Evolutionary conservation across 2,797 vertebrate genomes (phyloP).

Genomic region (Oreochromis mossambicus): DNA sequence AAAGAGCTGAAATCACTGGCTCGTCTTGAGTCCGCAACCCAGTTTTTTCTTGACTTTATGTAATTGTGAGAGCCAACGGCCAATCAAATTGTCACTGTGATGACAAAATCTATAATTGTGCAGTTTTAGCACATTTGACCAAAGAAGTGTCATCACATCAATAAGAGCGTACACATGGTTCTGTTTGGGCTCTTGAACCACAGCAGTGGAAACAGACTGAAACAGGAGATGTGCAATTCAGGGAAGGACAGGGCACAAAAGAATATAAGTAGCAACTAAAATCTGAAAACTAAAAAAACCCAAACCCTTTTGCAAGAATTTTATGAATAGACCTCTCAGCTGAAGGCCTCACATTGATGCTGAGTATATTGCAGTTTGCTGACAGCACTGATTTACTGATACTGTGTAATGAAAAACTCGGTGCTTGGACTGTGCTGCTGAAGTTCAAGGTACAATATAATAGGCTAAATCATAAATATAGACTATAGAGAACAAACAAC

Average conservation of each 20-base stretch:
- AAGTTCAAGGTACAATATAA: background rate
- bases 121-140: background rate
- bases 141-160: background rate
- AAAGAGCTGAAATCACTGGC: background rate
- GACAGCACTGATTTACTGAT: background rate
- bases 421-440: background rate
- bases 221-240: fast-evolving
- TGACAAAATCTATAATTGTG: background rate
- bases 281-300: background rate
- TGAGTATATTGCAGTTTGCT: background rate
- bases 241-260: background rate
- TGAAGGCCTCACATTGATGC: background rate
- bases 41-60: background rate
- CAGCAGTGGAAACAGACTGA: background rate
- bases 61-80: background rate
- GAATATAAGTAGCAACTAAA: background rate
- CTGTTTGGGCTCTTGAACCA: background rate
- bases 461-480: background rate
- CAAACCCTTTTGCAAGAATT: background rate
- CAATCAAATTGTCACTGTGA: background rate
- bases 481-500: background rate
- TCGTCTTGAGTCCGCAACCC: background rate
- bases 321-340: background rate
- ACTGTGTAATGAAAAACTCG: background rate
- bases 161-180: fast-evolving